Conservation (phyloP, 1,140 invertebrate species). For the Drosophila lacertosa region DNA sequence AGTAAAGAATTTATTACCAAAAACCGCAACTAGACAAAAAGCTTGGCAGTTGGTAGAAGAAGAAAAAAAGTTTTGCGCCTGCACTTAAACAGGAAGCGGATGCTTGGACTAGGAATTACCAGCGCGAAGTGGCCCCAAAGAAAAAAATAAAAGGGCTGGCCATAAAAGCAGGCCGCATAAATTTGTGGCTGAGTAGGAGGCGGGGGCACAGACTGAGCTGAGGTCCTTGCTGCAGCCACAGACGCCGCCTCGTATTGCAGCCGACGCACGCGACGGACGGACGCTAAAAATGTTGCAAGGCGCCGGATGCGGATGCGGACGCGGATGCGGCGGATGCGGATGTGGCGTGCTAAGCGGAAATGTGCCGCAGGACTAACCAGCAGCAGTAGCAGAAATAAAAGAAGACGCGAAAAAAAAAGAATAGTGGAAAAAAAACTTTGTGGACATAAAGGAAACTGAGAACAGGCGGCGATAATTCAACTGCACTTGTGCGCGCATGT, state of each 20-base stretch:
- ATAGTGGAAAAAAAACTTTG: slow-evolving; percentile 39
- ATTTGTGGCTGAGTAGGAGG: slow-evolving; percentile 52
- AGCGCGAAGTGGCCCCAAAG: slow-evolving; percentile 56
- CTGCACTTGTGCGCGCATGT: slow-evolving; percentile 77
- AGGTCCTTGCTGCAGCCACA: not conserved
- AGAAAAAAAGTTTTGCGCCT: slow-evolving; percentile 65
- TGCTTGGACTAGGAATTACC: slow-evolving; percentile 76
- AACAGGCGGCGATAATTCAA: slow-evolving; percentile 70
- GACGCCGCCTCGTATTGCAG: slow-evolving; percentile 41
- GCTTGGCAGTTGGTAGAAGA: slow-evolving; percentile 46
- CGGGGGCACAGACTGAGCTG: not conserved
- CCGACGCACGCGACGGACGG: slow-evolving; percentile 28
- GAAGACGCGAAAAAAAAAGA: slow-evolving; percentile 3
- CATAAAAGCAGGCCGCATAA: slow-evolving; percentile 69
- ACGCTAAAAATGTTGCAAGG: slow-evolving; percentile 69
- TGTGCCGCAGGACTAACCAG: slow-evolving; percentile 69
- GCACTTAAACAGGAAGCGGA: slow-evolving; percentile 80
- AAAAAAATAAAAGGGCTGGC: slow-evolving; percentile 47
- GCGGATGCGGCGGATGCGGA: slow-evolving; percentile 69
- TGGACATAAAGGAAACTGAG: slow-evolving; percentile 50
- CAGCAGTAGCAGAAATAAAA: slow-evolving; percentile 16
- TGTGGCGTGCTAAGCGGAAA: slow-evolving; percentile 76
- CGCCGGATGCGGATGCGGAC: slow-evolving; percentile 61
- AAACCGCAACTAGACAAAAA: slow-evolving; percentile 81
- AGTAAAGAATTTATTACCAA: slow-evolving; percentile 73